Base-by-base conservation (phyloP, 2,113 vertebrate genomes). In the Litocranius walleri region DNA sequence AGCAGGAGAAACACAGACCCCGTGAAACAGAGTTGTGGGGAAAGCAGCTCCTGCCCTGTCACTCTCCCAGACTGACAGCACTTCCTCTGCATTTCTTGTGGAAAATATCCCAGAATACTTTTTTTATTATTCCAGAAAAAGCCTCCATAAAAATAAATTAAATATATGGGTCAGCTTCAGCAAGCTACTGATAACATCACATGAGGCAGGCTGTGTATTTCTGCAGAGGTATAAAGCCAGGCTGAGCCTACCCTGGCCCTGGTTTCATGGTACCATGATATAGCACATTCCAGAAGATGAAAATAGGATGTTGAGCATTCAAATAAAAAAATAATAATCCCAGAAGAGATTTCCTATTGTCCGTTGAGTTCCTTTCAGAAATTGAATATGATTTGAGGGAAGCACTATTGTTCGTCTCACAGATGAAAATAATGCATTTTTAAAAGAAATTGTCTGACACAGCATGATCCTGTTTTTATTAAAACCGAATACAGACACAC, bases 101-200 rank as follows among this genome's bases (percentile, higher is more conserved):
- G 64, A 91, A 91, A 7, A 33, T 21, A 95, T 6, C 33, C 67
- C 93, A 90, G 52, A 81, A 57, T 21, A 40, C 62, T 84, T 85
- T 74, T 91, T 61, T 74, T 88, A 29, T 77, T 78, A 67, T 95
- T 91, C 89, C 86, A 94, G 57, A 97, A 94, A 97, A 93, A 90
- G 56, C 5, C 10, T 91, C 90, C 90, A 86, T 48, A 94, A 97
- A 97, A 93, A 90, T 87, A 97, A 96, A 92, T 88, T 67, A 91
- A 96, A 78, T 77, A 96, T 88, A 57, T 94, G 50, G 88, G 94
- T 96, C 94, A 95, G 95, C 80, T 77, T n/a, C 50, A 86, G 87
- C 84, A 74, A 93, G 40, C 40, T 40, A 40, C 40, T 40, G 40
- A 48, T 3, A n/a, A n/a, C n/a, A 13, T 74, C 88, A 67, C 59